These are phyloP conservation scores for Micoletzkya japonica DNA, from an alignment of 2,888 invertebrate species.

Conservation along the genomic window DNA sequence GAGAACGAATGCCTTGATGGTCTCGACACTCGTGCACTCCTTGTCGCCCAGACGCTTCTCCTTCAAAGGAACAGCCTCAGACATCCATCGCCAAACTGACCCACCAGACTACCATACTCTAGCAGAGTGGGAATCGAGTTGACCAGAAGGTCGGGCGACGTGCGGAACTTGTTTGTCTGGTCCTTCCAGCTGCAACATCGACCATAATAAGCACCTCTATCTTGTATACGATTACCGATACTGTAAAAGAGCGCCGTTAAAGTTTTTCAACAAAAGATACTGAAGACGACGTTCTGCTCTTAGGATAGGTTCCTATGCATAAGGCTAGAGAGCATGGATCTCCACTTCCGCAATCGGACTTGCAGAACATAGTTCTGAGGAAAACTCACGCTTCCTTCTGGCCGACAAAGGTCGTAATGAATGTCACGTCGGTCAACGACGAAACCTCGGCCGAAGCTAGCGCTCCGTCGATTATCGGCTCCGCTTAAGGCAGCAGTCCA, in stretches of 20 bases:
- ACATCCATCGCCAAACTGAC: background rate
- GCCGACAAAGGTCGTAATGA: conserved; percentile 17
- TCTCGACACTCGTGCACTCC: conserved; percentile 15
- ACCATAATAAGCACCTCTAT: no score
- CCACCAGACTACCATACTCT: conserved; percentile 25
- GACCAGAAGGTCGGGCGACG: conserved; percentile 18
- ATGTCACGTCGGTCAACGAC: conserved; percentile 2
- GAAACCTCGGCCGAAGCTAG: background rate
- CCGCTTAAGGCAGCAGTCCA: background rate
- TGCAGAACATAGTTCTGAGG: no score
- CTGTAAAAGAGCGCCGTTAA: no score
- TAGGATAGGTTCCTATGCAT: no score
- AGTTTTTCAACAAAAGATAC: no score
- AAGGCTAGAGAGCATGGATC: no score
- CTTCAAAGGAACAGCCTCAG: background rate
- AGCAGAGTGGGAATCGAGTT: conserved; percentile 27
- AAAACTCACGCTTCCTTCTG: conserved; percentile 20
- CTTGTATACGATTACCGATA: no score
- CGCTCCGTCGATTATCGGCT: conserved; percentile 13
- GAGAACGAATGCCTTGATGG: conserved; percentile 21
- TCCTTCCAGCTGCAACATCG: conserved; percentile 23
- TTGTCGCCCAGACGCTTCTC: conserved; percentile 26
- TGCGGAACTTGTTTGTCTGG: conserved; percentile 25
- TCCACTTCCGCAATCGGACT: no score
- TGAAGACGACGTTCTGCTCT: no score